These are phyloP conservation scores for Oxystoma pomonae DNA, from an alignment of 2,888 invertebrate species.

Conservation along the genomic window DNA sequence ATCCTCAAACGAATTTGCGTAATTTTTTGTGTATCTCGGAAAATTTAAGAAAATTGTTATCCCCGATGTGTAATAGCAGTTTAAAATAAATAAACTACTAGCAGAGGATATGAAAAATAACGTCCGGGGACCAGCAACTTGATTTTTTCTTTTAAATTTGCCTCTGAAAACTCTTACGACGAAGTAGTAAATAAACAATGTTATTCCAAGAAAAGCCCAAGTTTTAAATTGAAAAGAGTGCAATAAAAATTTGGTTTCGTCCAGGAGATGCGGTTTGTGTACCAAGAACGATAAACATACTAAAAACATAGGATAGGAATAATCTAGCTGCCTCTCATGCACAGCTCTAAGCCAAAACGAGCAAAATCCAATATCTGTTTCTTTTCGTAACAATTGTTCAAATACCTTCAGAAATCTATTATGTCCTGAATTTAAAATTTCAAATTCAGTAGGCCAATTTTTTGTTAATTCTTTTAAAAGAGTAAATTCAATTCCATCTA, in stretches of 20 bases:
- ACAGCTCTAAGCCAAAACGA: neutral
- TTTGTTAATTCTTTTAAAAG: neutral
- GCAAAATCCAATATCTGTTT: neutral
- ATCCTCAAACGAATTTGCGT: conserved; percentile 24
- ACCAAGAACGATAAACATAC: neutral
- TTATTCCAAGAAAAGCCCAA: neutral
- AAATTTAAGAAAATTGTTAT: conserved; percentile 23
- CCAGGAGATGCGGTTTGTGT: neutral
- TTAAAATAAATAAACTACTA: neutral
- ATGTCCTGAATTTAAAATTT: neutral
- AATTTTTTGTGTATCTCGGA: conserved; percentile 22
- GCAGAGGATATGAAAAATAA: neutral
- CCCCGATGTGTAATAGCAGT: conserved; percentile 24
- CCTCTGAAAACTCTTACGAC: neutral
- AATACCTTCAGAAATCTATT: neutral
- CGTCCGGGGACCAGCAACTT: neutral
- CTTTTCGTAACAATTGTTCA: neutral
- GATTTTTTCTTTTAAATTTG: neutral
- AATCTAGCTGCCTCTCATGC: neutral
- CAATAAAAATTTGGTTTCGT: neutral
- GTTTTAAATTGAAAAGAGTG: neutral
- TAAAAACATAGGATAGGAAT: neutral
- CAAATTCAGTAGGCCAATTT: neutral
- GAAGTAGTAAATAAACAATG: neutral
- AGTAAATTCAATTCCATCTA: neutral